Base-by-base conservation (phyloP, 1,140 invertebrate genomes). In the Maconellicoccus hirsutus region DNA sequence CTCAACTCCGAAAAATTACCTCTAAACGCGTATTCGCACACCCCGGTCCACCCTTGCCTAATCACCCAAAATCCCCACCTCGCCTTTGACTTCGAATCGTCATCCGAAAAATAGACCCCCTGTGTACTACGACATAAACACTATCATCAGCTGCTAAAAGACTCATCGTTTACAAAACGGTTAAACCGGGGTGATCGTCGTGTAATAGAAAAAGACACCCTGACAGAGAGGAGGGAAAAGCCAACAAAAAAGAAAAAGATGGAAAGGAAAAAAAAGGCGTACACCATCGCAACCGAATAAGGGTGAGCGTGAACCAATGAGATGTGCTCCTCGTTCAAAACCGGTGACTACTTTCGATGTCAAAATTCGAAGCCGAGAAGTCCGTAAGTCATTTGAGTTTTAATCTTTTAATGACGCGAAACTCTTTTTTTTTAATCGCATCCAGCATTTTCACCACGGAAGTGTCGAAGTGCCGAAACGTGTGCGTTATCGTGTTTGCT, bases 361-460 rank as follows among this genome's bases (percentile, higher is more conserved):
- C 61, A 66, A 66, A 66, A 66, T 66, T 66, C 61, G 61, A 66
- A 66, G 61, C 61, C 61, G 61, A 66, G 61, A 66, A 66, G 61
- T 22, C 61, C 61, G 25, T 26, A 66, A 66, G 61, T 66, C 61
- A 66, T 66, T 66, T 25, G 21, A 66, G 25, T 26, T 23, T 66
- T 66, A 66, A 66, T 66, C 61, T 66, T 66, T 66, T 66, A 66
- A 66, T 66, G 16, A 66, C 52, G 16, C 52, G 52, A 16, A 16
- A 16, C 6, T 19, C 52, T 3, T 4, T 59, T 59, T 16, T 4
- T 4, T 59, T n/a, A n/a, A n/a, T 59, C 16, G 16, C 3, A 4
- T 59, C 29, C 4, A 6, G 29, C 3, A 6, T 33, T 12, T 33
- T 3, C 29, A 33, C 29, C 3, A 33, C 3, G 29, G 29, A 6